A percentile compares a stretch with the other conserved stretches of the same genome.
Conservation (phyloP, 2,888 invertebrate genomes). For the Liposcelis brunnea region DNA sequence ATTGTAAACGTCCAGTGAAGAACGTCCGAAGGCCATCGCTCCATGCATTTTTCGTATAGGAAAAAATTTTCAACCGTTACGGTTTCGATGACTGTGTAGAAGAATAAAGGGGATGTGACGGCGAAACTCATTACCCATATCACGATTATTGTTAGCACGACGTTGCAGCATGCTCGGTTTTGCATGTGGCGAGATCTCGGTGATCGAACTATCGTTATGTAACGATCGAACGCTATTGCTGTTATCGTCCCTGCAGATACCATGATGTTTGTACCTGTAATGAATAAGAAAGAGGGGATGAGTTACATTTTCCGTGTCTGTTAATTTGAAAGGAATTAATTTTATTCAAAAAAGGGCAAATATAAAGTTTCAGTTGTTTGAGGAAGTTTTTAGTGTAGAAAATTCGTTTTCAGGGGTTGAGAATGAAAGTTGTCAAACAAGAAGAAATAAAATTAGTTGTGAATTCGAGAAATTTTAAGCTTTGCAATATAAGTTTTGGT, state of each 20-base stretch:
- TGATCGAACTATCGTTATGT: conserved; percentile 27
- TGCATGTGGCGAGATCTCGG: conserved; percentile 16
- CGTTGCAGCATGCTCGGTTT: conserved; percentile 17
- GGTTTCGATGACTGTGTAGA: conserved; percentile 24
- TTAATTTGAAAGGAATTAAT: no score
- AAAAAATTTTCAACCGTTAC: conserved; percentile 20
- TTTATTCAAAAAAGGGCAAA: no score
- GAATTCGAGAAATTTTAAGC: no score
- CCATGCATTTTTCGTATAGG: conserved; percentile 24
- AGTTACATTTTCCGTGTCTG: no score
- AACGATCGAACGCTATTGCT: conserved; percentile 30
- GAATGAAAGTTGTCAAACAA: no score
- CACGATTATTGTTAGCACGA: conserved; percentile 27
- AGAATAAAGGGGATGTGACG: conserved; percentile 28
- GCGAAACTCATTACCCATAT: conserved; percentile 31
- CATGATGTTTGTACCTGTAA: conserved; percentile 31
- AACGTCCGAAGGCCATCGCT: conserved; percentile 22
- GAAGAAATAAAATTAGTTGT: no score
- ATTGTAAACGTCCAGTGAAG: conserved; percentile 27
- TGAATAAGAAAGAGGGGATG: background rate
- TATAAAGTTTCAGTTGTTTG: no score
- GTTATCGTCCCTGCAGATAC: conserved; percentile 39
- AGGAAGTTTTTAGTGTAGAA: no score
- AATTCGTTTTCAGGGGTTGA: no score
- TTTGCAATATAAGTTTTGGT: no score